phyloP scores from a whole-genome alignment of 2,888 invertebrate species.

The Agrenia bidenticulata region DNA sequence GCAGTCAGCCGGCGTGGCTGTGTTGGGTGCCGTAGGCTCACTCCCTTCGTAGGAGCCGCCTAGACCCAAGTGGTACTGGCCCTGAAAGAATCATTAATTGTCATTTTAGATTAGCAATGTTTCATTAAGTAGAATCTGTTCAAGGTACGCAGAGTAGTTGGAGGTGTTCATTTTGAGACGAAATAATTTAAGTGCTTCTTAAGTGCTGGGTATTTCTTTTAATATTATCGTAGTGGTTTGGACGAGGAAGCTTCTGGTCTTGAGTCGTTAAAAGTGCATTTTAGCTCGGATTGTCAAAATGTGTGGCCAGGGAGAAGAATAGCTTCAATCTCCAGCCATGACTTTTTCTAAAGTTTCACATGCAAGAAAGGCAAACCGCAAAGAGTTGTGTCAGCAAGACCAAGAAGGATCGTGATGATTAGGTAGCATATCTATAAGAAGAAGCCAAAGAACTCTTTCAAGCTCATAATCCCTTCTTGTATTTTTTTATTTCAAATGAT shows the following conservation, averaged over 20 bases:
- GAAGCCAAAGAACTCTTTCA: too few relatives aligned
- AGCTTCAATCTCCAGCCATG: constrained; percentile 4
- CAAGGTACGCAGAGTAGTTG: too few relatives aligned
- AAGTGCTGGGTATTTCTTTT: too few relatives aligned
- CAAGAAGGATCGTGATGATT: constrained; percentile 42
- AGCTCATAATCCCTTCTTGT: too few relatives aligned
- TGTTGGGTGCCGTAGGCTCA: constrained; percentile 50
- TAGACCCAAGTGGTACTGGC: constrained; percentile 51
- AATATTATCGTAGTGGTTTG: too few relatives aligned
- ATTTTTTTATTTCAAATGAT: too few relatives aligned
- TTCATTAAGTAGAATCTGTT: too few relatives aligned
- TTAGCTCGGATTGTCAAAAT: background rate
- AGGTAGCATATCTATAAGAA: background rate
- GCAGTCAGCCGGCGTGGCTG: constrained; percentile 51
- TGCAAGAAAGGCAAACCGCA: constrained; percentile 34
- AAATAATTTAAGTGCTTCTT: too few relatives aligned
- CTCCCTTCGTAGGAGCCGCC: constrained; percentile 52
- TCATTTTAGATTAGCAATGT: too few relatives aligned
- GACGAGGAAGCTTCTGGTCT: background rate
- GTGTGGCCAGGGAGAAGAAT: constrained; percentile 20
- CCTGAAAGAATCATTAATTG: constrained; percentile 31
- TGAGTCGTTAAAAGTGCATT: background rate
- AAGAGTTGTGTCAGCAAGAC: constrained; percentile 44
- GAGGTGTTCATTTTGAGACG: too few relatives aligned
- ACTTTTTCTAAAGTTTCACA: constrained; percentile 12